Base-by-base conservation (phyloP, 2,797 vertebrate species). In the Diplodus puntazzo region DNA sequence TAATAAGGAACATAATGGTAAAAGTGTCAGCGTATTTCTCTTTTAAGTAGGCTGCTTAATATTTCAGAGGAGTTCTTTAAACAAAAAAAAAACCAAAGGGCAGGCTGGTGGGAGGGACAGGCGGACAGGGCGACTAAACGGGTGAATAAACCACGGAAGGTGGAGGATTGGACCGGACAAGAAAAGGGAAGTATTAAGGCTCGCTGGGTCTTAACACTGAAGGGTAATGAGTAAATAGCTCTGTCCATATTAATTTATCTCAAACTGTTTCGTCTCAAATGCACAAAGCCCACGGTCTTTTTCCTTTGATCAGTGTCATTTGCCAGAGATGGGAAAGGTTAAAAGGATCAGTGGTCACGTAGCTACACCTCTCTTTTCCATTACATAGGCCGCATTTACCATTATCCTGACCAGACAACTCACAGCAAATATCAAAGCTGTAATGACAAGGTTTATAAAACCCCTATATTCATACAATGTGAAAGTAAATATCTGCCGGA, bases 231-330 rank as follows among this genome's bases (percentile, higher is more conserved):
- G 87, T 91, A 94, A 95, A 95, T 91, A 91, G 85, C 73, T 88
- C 85, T 91, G 93, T 93, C 93, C 78, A 85, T 81, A 84, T 92
- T 69, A 43, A 93, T 95, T 86, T 88, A 42, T 86, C 89, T 88
- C 84, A 59, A 79, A 84, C 66, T 58, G 78, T 88, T 91, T 76
- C 68, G 81, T 75, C 81, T 72, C 75, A 85, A 75, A 88, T 84
- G 79, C 84, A 80, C 77, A 87, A 25, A 79, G 78, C 78, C 77
- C 76, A 70, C 39, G 39, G 73, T 76, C 64, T 84, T 85, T 85
- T 90, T 77, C 60, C 79, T 91, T 69, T 87, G 81, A 91, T 92
- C 87, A 87, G 68, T 70, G 82, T 86, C 67, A 82, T 90, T 90
- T 90, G 70, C 70, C 58, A 54, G 70, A 73, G 83, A 92, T 76